phyloP scores from a whole-genome alignment of 2,113 vertebrate species.

The Anseranas semipalmata region DNA sequence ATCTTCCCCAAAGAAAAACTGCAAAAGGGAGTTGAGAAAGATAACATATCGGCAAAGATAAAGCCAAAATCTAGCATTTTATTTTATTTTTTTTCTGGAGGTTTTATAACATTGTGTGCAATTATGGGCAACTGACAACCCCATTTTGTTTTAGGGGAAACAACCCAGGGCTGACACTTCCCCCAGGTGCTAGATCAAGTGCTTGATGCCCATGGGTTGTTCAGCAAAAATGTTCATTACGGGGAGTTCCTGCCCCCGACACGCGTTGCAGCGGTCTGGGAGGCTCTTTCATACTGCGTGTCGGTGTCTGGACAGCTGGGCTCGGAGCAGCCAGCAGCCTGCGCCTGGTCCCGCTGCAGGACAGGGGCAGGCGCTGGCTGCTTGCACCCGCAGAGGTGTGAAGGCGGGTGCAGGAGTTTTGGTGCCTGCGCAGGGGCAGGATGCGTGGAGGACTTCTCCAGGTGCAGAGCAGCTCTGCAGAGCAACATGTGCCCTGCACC shows the following conservation, averaged over 20 bases:
- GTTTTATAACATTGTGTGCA: neutral
- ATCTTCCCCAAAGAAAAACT: neutral
- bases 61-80: neutral
- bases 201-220: neutral
- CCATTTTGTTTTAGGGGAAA: neutral
- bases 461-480: neutral
- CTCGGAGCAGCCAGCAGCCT: neutral
- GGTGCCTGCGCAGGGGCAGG: neutral
- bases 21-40: neutral
- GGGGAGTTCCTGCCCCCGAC: neutral
- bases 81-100: neutral
- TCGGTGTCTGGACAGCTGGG: neutral
- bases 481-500: neutral
- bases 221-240: rapidly evolving
- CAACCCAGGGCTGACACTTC: neutral
- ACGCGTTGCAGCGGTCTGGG: neutral
- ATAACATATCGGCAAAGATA: neutral
- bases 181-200: rapidly evolving
- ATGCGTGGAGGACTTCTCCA: neutral
- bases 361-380: neutral
- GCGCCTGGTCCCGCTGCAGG: neutral
- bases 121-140: neutral
- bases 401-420: rapidly evolving
- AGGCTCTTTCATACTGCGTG: neutral
- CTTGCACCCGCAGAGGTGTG: rapidly evolving